These are phyloP conservation scores for Uloborus diversus DNA, from an alignment of 1,140 invertebrate species.

Conservation along the genomic window DNA sequence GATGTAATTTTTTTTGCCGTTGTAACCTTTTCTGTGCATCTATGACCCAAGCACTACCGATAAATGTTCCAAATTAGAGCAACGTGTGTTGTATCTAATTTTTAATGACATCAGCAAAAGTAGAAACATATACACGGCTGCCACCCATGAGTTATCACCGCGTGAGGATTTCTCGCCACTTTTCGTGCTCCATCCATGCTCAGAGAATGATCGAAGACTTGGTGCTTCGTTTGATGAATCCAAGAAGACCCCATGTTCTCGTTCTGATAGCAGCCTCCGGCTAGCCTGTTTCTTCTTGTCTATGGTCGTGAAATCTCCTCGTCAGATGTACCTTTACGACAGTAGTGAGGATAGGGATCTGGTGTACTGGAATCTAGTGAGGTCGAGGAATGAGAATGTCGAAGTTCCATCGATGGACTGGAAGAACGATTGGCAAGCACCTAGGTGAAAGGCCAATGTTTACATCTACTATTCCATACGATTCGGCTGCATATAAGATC, in stretches of 20 bases:
- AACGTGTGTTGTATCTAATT: conserved; percentile 42
- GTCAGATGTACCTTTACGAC: not conserved
- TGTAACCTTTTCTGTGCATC: not conserved
- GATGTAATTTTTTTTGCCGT: conserved; percentile 25
- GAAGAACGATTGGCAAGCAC: not conserved
- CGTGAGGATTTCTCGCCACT: conserved; percentile 17
- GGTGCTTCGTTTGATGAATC: not conserved
- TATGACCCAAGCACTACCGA: conserved; percentile 1
- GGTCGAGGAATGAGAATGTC: conserved; percentile 8
- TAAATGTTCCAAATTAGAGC: conserved; percentile 31
- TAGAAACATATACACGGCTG: not conserved
- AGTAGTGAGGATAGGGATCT: not conserved
- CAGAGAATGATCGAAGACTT: not conserved
- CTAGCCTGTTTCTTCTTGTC: not conserved
- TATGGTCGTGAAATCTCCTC: not conserved
- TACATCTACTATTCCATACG: not conserved
- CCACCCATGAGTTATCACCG: conserved; percentile 19
- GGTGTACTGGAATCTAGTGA: not conserved
- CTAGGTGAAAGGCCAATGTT: conserved; percentile 25
- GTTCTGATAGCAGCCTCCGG: not conserved
- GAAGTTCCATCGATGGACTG: conserved; percentile 16
- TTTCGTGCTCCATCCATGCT: not conserved
- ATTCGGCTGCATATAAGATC: conserved; percentile 26
- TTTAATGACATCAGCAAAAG: conserved; percentile 37
- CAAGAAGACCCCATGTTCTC: no score